A percentile compares a stretch with the other conserved stretches of the same genome.
phyloP scores from a whole-genome alignment of 2,797 vertebrate genomes.

The Cryptoblepharus egeriae region DNA sequence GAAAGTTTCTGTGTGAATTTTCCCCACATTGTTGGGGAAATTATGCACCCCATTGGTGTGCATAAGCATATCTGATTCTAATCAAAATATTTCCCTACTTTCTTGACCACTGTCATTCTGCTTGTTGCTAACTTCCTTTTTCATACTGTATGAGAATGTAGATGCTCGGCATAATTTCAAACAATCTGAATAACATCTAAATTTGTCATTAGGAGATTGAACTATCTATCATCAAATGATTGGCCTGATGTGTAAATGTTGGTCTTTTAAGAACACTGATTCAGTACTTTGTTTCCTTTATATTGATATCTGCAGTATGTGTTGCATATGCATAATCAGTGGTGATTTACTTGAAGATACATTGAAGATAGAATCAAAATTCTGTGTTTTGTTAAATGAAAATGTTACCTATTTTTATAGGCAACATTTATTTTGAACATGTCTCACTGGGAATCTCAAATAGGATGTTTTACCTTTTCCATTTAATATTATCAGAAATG shows the following conservation, averaged over 20 bases:
- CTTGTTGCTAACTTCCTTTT: conserved; percentile 20
- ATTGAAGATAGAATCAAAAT: not conserved
- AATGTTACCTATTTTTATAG: not conserved
- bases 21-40: too few relatives aligned
- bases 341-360: not conserved
- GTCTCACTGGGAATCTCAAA: not conserved
- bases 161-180: not conserved
- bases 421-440: not conserved
- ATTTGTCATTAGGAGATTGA: not conserved
- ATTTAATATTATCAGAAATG: not conserved
- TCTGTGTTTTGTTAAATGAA: not conserved
- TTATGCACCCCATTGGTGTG: conserved; percentile 14
- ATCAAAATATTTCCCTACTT: not conserved
- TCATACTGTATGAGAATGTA: not conserved
- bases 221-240: not conserved
- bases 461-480: not conserved
- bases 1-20: conserved; percentile 9
- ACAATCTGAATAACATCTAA: not conserved
- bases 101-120: conserved; percentile 39
- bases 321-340: not conserved
- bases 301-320: not conserved
- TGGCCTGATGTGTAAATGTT: not conserved
- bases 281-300: not conserved
- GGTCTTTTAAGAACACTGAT: not conserved
- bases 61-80: conserved; percentile 17